A percentile compares a stretch with the other conserved stretches of the same genome.
Evolutionary conservation across 2,113 vertebrate genomes (phyloP).

Genomic region (Gorsachius goisagi): DNA sequence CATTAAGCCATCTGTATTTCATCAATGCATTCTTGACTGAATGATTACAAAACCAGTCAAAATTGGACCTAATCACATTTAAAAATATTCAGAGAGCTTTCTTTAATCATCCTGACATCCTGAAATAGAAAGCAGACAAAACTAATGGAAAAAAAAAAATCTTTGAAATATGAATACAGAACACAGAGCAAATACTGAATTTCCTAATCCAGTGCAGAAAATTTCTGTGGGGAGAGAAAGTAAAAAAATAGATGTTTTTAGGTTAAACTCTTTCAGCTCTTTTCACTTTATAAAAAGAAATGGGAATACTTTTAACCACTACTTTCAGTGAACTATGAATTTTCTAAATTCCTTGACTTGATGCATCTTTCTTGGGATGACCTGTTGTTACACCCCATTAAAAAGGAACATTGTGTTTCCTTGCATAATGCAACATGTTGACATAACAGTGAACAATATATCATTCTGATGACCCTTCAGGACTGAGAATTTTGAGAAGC

Average conservation of each 20-base stretch:
- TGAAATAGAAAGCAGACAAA: background rate
- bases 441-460: background rate
- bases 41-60: background rate
- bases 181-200: background rate
- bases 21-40: background rate
- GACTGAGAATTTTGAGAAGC: background rate
- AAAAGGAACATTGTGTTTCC: background rate
- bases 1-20: background rate
- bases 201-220: background rate
- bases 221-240: background rate
- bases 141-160: background rate
- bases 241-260: background rate
- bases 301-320: background rate
- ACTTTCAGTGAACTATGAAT: background rate
- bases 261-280: background rate
- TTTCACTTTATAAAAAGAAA: background rate
- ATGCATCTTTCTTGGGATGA: slow-evolving; percentile 4
- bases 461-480: background rate
- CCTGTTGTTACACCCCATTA: slow-evolving; percentile 18
- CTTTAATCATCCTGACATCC: background rate
- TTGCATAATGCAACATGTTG: background rate
- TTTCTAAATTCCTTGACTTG: background rate
- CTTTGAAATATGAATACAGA: background rate
- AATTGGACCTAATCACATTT: background rate
- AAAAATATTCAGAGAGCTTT: background rate